Conservation (phyloP, 1,140 invertebrate genomes). For the Ostrea edulis region DNA sequence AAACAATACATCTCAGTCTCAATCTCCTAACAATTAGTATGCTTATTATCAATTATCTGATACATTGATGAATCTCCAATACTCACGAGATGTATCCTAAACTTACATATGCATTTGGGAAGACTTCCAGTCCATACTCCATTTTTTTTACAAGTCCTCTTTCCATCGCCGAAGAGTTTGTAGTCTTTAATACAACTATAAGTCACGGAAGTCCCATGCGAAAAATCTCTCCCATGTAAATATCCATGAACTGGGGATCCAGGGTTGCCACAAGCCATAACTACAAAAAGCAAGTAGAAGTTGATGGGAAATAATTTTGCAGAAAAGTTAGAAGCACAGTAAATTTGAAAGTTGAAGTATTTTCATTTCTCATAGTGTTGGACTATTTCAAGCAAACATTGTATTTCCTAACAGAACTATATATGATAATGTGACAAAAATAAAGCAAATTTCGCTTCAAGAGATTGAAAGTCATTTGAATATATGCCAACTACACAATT, state of each 20-base stretch:
- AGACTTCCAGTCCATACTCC: background rate
- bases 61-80: too few relatives aligned
- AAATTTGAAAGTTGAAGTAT: too few relatives aligned
- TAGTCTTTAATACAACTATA: background rate
- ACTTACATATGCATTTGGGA: background rate
- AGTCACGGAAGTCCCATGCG: background rate
- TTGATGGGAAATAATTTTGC: background rate
- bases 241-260: background rate
- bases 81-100: background rate
- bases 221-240: background rate
- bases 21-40: too few relatives aligned
- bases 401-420: too few relatives aligned
- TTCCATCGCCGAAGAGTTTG: background rate
- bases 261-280: background rate
- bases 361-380: too few relatives aligned
- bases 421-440: too few relatives aligned
- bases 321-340: background rate
- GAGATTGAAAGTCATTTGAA: too few relatives aligned
- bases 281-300: background rate
- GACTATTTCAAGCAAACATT: too few relatives aligned
- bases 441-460: too few relatives aligned
- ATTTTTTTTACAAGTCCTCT: background rate
- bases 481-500: too few relatives aligned
- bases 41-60: too few relatives aligned
- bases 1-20: too few relatives aligned